Evolutionary conservation across 1,140 invertebrate genomes (phyloP).

Genomic region (Diabrotica undecimpunctata): DNA sequence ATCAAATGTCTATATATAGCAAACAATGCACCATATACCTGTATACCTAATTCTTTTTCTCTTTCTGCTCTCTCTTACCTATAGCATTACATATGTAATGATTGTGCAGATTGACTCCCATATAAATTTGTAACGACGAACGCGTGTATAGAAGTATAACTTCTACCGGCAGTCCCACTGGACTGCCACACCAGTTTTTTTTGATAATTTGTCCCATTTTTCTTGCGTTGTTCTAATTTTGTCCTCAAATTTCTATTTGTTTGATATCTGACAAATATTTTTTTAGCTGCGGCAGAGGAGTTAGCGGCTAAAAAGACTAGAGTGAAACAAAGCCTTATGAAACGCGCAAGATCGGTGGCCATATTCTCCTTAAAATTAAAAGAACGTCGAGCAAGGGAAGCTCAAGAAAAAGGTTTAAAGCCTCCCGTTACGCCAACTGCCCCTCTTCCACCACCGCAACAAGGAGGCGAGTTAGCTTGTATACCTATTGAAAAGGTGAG

Average conservation of each 20-base stretch:
- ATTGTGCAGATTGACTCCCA: no score
- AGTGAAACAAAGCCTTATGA: constrained; percentile 71
- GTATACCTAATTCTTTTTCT: no score
- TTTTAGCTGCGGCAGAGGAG: constrained; percentile 50
- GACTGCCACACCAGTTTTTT: no score
- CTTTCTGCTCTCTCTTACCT: no score
- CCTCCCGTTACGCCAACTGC: constrained; percentile 47
- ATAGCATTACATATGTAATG: no score
- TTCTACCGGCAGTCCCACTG: no score
- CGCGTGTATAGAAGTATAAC: no score
- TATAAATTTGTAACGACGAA: no score
- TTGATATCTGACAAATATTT: no score
- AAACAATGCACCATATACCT: no score
- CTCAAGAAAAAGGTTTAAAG: constrained; percentile 57
- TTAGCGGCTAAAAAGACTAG: constrained; percentile 64
- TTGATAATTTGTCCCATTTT: no score
- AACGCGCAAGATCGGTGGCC: constrained; percentile 74
- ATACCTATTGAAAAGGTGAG: constrained; percentile 74
- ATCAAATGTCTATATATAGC: no score
- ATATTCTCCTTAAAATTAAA: constrained; percentile 78
- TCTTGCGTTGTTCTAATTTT: not conserved
- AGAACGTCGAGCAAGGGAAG: constrained; percentile 68
- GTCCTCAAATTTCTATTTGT: not conserved
- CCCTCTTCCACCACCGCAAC: constrained; percentile 56
- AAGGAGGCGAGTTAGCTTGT: constrained; percentile 73